Conservation (phyloP, 2,113 vertebrate genomes). For the Athene cunicularia region DNA sequence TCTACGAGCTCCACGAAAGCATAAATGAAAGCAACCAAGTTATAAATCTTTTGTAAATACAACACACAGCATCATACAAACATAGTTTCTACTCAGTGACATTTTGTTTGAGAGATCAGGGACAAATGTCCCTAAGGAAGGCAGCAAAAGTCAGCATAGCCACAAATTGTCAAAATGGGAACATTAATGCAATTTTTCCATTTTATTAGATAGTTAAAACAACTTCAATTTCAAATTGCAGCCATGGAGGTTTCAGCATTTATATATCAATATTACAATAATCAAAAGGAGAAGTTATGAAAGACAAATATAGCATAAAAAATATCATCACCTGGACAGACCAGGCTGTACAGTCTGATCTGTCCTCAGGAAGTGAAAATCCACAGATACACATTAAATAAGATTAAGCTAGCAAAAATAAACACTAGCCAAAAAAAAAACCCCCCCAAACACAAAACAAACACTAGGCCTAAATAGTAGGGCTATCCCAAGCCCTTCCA, state of each 20-base stretch:
- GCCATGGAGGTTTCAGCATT: not conserved
- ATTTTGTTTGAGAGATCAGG: constrained; percentile 49
- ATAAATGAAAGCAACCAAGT: constrained; percentile 54
- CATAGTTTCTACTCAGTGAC: constrained; percentile 32
- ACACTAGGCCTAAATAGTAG: not conserved
- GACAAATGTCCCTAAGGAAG: constrained; percentile 40
- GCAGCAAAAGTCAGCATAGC: constrained; percentile 6
- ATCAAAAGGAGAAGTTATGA: not conserved
- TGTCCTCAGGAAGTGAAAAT: not conserved
- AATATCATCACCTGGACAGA: not conserved
- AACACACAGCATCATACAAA: constrained; percentile 25
- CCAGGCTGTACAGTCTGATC: not conserved
- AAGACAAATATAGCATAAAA: not conserved
- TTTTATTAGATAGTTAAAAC: constrained; percentile 3
- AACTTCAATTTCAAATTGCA: not conserved
- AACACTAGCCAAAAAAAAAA: not conserved
- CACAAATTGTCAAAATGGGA: constrained; percentile 20
- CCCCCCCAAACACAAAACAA: not conserved
- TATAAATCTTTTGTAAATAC: constrained; percentile 36
- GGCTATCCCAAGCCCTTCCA: not conserved
- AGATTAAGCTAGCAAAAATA: not conserved
- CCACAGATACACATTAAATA: not conserved
- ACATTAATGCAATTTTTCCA: constrained; percentile 9
- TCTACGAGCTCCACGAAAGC: not conserved
- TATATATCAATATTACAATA: not conserved